Evolutionary conservation across 2,797 vertebrate species (phyloP), one percentile per base, ranked within the genome.

Genomic region (Amazonetta brasiliensis): DNA sequence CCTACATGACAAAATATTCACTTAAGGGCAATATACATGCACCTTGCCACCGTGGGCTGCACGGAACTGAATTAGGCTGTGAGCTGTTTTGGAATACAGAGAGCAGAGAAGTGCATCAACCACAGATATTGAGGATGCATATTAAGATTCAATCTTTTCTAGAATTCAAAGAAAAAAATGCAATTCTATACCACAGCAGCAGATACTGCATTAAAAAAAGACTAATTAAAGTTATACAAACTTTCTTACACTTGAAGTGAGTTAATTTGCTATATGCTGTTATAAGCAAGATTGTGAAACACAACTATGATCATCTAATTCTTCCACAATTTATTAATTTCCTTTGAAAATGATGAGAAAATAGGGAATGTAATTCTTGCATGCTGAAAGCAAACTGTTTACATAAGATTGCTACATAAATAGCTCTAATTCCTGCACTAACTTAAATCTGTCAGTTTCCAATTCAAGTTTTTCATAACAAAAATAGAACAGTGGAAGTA

Each of bases 261-360:
- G 21, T n/a, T 76, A 46, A 76, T 83, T 92, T 69, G 74, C 73
- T 83, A 28, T 22, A 44, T 43, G 60, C 46, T 77, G 30, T 75
- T 77, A 55, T 4, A 85, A 80, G 72, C 60, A 85, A 59, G 50
- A 74, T 2, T 71, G 26, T 63, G 43, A 91, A 89, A 92, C 5
- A 17, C 7, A 72, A 84, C 37, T 60, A 77, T 21, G 46, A 82
- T 58, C 8, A 2, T 56, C 52, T 71, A 89, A 85, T 84, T 83
- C 82, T 89, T 69, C 55, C 58, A 89, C 10, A 74, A 74, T 83
- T 91, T 77, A 93, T 89, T 90, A 92, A 93, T 90, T 92, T 84
- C 43, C 35, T 87, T 93, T 77, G 43, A 87, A 94, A 93, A 91
- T 21, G 0, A 76, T 63, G 48, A 59, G 72, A 78, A 92, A 95